These are phyloP conservation scores for Philopotamus ludificatus DNA, from an alignment of 1,140 invertebrate species.

Conservation along the genomic window DNA sequence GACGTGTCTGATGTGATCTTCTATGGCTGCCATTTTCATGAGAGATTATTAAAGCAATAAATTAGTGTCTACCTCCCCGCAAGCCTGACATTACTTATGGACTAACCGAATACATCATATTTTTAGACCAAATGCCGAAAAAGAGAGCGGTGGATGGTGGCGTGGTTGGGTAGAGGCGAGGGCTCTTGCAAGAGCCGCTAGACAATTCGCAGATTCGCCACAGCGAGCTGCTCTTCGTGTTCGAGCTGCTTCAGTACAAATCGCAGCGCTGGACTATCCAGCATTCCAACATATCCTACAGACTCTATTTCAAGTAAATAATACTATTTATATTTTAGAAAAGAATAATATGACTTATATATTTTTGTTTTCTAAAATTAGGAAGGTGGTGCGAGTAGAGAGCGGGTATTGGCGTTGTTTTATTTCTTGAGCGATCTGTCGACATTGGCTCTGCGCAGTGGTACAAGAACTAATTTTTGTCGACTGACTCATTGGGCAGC, in stretches of 20 bases:
- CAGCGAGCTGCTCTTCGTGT: constrained; percentile 36
- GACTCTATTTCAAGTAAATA: constrained; percentile 33
- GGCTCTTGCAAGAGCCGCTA: constrained; percentile 24
- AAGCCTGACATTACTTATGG: background rate
- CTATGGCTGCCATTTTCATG: no score
- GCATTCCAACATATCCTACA: constrained; percentile 40
- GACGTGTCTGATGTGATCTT: no score
- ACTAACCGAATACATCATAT: background rate
- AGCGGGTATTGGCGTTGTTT: constrained; percentile 36
- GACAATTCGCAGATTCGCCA: constrained; percentile 28
- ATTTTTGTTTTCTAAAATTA: background rate
- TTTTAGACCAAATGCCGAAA: background rate
- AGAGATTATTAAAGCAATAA: no score
- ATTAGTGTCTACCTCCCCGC: no score
- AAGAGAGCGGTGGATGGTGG: constrained; percentile 27
- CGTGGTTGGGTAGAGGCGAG: constrained; percentile 28
- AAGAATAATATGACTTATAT: background rate
- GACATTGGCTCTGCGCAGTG: constrained; percentile 28
- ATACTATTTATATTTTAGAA: no score
- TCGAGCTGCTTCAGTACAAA: constrained; percentile 34
- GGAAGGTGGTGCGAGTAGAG: constrained; percentile 36
- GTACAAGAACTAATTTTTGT: constrained; percentile 36
- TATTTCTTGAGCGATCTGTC: constrained; percentile 37
- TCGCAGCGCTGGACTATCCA: constrained; percentile 36
- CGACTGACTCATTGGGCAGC: constrained; percentile 38